These are phyloP conservation scores for Etheostoma spectabile DNA, from an alignment of 2,113 vertebrate genomes.

Conservation along the genomic window DNA sequence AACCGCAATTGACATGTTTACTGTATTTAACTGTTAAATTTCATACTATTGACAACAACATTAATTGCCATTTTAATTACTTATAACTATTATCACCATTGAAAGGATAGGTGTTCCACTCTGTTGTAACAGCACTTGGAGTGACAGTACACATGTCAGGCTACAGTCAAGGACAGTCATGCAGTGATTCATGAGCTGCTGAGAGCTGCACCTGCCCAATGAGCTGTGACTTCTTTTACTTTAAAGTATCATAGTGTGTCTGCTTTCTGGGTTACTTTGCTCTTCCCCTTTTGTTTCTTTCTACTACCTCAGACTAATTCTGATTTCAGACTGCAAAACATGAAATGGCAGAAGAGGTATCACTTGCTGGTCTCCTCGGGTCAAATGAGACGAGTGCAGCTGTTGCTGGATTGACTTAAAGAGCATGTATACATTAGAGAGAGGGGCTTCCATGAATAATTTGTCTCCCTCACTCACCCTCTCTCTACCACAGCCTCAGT, in stretches of 20 bases:
- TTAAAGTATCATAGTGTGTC: constrained; percentile 19
- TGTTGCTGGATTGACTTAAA: constrained; percentile 63
- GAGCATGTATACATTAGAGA: constrained; percentile 15
- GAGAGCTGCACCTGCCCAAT: constrained; percentile 67
- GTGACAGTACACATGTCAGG: constrained; percentile 28
- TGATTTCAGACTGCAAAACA: constrained; percentile 52
- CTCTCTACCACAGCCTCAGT: constrained; percentile 25
- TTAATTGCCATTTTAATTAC: not conserved
- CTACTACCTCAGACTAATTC: constrained; percentile 39
- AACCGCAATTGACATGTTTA: not conserved
- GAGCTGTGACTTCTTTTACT: constrained; percentile 50
- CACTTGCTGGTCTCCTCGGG: constrained; percentile 32
- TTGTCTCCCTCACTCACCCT: not conserved
- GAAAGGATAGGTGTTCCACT: not conserved
- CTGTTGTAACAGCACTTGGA: constrained; percentile 1
- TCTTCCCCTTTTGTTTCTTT: constrained; percentile 38
- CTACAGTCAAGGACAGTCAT: constrained; percentile 52
- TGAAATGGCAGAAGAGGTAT: constrained; percentile 42
- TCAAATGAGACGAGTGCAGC: constrained; percentile 68
- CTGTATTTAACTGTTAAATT: not conserved
- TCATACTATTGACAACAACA: not conserved
- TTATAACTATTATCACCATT: not conserved
- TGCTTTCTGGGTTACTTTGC: constrained; percentile 14
- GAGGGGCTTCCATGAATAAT: constrained; percentile 51
- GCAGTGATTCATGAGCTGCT: constrained; percentile 62